Conservation (phyloP, 1,140 invertebrate species). For the Leptinotarsa lineolata region DNA sequence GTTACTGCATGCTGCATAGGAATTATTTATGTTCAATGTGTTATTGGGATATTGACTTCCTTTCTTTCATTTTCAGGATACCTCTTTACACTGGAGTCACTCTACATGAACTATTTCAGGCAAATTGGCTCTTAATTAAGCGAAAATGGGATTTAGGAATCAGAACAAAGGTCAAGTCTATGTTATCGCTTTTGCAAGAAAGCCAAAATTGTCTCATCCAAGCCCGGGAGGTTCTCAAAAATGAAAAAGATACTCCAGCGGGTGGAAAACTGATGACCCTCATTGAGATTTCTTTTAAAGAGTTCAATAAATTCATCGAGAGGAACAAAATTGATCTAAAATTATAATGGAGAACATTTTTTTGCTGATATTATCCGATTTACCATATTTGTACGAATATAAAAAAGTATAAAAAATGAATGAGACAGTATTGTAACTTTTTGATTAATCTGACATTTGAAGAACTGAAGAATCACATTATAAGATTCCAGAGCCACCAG, state of each 20-base stretch:
- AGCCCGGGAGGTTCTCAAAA: conserved; percentile 57
- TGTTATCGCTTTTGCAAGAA: conserved; percentile 54
- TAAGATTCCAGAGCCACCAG: too few species aligned
- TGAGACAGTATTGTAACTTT: too few species aligned
- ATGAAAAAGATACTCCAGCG: conserved; percentile 59
- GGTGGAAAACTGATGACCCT: conserved; percentile 59
- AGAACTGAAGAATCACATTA: too few species aligned
- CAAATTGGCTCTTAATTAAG: conserved; percentile 61
- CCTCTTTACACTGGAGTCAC: conserved; percentile 73
- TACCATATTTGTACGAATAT: too few species aligned
- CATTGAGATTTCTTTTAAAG: conserved; percentile 51
- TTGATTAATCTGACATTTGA: too few species aligned
- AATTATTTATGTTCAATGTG: too few species aligned
- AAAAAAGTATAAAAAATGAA: too few species aligned
- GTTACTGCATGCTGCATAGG: too few species aligned
- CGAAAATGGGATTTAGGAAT: conserved; percentile 58
- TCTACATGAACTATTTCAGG: conserved; percentile 69
- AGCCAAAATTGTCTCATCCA: conserved; percentile 54
- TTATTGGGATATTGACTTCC: too few species aligned
- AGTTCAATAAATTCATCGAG: conserved; percentile 50
- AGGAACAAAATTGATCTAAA: conserved; percentile 49
- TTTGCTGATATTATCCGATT: too few species aligned
- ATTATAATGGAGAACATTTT: too few species aligned
- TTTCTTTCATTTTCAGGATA: conserved; percentile 57
- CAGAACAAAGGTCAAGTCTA: conserved; percentile 49